Base-by-base conservation (phyloP, 1,140 invertebrate species). In the Calliopsis andreniformis region DNA sequence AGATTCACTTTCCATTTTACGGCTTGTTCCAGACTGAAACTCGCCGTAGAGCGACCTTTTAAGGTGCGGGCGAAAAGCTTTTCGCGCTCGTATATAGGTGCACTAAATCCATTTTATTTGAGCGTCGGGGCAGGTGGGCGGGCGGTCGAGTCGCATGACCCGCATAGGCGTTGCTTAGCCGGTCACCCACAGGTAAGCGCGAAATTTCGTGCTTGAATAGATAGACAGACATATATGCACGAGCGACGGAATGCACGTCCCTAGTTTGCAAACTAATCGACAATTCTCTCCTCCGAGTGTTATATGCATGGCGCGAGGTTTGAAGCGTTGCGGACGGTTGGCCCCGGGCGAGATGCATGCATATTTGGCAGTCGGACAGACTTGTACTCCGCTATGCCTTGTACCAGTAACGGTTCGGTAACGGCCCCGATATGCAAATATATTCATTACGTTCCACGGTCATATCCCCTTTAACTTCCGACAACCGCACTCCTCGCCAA, bases 371-470 rank as follows among this genome's bases (percentile, higher is more conserved):
- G 86, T 83, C 87, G 72, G 85, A 83, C 83, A 89, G 88, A 87
- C 86, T 88, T 88, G 86, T 87, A 85, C 70, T 61, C 58, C 73
- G 78, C 86, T 79, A 79, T 83, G 88, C 86, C 84, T 88, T 89
- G 88, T 89, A 88, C 86, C 83, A 82, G 89, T 87, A 89, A 91
- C 88, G 86, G 86, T 89, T 91, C 85, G 82, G 89, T 91, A 91
- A 91, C 89, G 89, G 89, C 84, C 85, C 88, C 84, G 88, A 91
- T 91, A 91, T 91, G 89, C 89, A 91, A 91, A 91, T 91, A 91
- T 91, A 91, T 91, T 91, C 89, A 91, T 91, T 90, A 91, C 89
- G 85, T 88, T 79, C 86, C 75, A 80, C 83, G 77, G 85, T 75
- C 82, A 86, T 78, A 83, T 84, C 83, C 82, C 78, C 82, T 84